phyloP scores from a whole-genome alignment of 1,140 invertebrate species.

The Tetragonula clypearis region DNA sequence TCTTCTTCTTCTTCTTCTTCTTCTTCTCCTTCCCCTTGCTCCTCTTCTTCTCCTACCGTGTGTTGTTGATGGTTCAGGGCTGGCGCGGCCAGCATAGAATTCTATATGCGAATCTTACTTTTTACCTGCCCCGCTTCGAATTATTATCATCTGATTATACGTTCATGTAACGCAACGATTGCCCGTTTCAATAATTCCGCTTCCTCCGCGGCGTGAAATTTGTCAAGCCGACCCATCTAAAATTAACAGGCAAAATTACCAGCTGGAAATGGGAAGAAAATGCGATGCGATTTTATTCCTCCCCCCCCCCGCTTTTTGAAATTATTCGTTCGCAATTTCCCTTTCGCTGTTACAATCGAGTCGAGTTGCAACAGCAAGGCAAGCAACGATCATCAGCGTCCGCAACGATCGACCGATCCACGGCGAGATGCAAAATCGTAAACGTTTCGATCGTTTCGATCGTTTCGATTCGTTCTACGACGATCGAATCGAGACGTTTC shows the following conservation, averaged over 20 bases:
- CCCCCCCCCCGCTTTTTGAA: not conserved
- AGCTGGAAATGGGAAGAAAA: not conserved
- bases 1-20: slow-evolving; percentile 20
- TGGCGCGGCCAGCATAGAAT: not conserved
- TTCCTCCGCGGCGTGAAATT: not conserved
- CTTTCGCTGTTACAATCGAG: slow-evolving; percentile 49
- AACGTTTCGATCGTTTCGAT: slow-evolving; percentile 59
- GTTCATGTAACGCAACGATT: too few relatives aligned
- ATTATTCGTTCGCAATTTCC: not conserved
- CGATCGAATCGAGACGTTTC: slow-evolving; percentile 72
- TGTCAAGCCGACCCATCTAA: too few relatives aligned
- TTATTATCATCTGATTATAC: not conserved
- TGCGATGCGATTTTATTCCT: not conserved
- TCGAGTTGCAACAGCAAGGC: slow-evolving; percentile 37
- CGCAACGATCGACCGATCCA: slow-evolving; percentile 29
- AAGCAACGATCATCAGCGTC: slow-evolving; percentile 20
- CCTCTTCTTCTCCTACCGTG: slow-evolving; percentile 45
- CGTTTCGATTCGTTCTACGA: slow-evolving; percentile 59
- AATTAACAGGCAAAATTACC: too few relatives aligned
- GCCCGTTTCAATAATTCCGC: not conserved
- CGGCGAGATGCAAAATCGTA: slow-evolving; percentile 51
- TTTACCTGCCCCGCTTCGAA: slow-evolving; percentile 35
- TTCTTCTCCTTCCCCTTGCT: slow-evolving; percentile 31
- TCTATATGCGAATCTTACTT: slow-evolving; percentile 30
- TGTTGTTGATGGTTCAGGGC: slow-evolving; percentile 24